Evolutionary conservation across 1,140 invertebrate species (phyloP).

Genomic region (Pinna nobilis): DNA sequence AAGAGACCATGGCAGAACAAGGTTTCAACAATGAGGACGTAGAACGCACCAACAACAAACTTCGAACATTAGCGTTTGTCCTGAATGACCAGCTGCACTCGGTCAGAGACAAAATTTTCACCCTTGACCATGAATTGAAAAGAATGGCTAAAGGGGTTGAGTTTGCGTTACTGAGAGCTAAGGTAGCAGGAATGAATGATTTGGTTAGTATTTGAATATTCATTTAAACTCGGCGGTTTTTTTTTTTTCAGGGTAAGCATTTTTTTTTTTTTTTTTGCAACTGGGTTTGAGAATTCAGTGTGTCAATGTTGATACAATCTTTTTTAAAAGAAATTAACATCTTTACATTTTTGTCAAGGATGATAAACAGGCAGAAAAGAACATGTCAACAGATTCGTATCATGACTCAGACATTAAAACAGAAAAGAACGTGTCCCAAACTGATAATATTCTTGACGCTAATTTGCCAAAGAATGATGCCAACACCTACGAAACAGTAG

Average conservation of each 20-base stretch:
- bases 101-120: slow-evolving; percentile 47
- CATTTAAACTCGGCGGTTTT: background rate
- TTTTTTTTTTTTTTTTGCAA: too few relatives aligned
- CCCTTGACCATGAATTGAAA: slow-evolving; percentile 52
- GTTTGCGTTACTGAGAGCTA: slow-evolving; percentile 47
- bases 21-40: background rate
- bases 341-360: background rate
- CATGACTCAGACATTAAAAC: too few relatives aligned
- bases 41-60: slow-evolving; percentile 34
- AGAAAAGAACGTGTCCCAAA: too few relatives aligned
- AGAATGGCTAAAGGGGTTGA: slow-evolving; percentile 56
- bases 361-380: background rate
- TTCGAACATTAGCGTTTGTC: slow-evolving; percentile 38
- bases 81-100: slow-evolving; percentile 53
- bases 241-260: too few relatives aligned
- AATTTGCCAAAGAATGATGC: too few relatives aligned
- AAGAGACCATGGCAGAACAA: background rate
- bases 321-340: background rate
- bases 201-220: slow-evolving; percentile 45
- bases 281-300: too few relatives aligned
- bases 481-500: too few relatives aligned
- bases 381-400: too few relatives aligned
- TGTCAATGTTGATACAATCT: background rate
- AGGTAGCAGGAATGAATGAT: slow-evolving; percentile 37
- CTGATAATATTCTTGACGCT: too few relatives aligned